A percentile compares a stretch with the other conserved stretches of the same genome.
Conservation (phyloP, 2,113 vertebrate species). For the Enhydra lutris region DNA sequence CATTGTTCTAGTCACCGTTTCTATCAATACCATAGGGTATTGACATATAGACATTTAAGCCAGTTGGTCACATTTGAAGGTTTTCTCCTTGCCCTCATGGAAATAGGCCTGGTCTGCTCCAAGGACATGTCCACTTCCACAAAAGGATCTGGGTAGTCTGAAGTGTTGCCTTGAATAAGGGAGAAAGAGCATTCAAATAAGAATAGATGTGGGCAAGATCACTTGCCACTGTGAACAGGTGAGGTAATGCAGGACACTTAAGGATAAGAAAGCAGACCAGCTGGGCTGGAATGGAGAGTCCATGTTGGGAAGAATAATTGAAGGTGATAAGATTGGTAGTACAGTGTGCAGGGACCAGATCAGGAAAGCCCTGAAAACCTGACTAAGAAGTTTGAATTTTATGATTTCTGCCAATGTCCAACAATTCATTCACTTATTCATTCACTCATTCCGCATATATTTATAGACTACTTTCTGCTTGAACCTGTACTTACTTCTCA, state of each 20-base stretch:
- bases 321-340: not conserved
- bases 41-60: not conserved
- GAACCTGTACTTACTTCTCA: not conserved
- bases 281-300: not conserved
- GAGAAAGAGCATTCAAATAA: not conserved
- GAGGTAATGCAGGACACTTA: not conserved
- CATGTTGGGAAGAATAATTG: not conserved
- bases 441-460: not conserved
- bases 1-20: not conserved
- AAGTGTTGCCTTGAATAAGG: not conserved
- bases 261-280: not conserved
- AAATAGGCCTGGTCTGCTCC: not conserved
- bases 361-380: not conserved
- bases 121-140: not conserved
- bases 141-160: not conserved
- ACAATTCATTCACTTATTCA: not conserved
- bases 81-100: not conserved
- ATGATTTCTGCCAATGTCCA: not conserved
- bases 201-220: not conserved
- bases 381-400: not conserved
- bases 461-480: not conserved
- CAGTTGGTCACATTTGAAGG: not conserved
- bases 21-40: not conserved
- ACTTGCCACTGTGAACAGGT: not conserved
- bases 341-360: not conserved